A percentile compares a stretch with the other conserved stretches of the same genome.
These are phyloP conservation scores for Orthonyx spaldingii DNA, from an alignment of 2,113 vertebrate genomes.

Conservation along the genomic window DNA sequence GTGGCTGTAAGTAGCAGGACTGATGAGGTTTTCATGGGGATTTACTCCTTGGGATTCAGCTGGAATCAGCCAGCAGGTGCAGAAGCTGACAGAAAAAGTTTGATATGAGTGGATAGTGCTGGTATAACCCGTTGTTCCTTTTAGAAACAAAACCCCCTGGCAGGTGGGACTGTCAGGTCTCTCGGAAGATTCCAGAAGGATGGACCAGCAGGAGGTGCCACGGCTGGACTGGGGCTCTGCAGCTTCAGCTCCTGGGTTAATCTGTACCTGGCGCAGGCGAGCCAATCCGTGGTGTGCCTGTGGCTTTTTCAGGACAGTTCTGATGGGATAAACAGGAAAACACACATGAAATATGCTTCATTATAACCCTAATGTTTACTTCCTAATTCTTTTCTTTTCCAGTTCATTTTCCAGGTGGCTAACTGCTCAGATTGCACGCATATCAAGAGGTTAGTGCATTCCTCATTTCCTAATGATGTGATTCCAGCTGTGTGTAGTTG, in stretches of 20 bases:
- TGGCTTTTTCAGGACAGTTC: fast-evolving
- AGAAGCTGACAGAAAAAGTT: background rate
- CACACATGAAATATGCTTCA: background rate
- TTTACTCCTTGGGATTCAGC: background rate
- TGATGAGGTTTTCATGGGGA: background rate
- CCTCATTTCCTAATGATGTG: background rate
- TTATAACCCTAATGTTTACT: background rate
- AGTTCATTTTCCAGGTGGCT: slow-evolving; percentile 77
- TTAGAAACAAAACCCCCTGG: background rate
- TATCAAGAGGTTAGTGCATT: slow-evolving; percentile 71
- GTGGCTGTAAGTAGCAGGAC: background rate
- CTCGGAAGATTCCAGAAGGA: background rate
- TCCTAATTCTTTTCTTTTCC: slow-evolving; percentile 13
- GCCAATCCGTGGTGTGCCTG: background rate
- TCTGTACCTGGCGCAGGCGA: fast-evolving
- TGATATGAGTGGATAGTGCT: fast-evolving
- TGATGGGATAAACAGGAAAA: background rate
- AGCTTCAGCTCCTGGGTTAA: background rate
- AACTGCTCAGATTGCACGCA: slow-evolving; percentile 64
- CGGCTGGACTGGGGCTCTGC: fast-evolving
- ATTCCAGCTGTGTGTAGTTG: background rate
- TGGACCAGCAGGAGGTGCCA: background rate
- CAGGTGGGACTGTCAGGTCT: background rate
- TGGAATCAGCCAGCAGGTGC: background rate
- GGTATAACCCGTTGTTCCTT: background rate